These are phyloP conservation scores for Drosophila histrio DNA, from an alignment of 2,888 invertebrate genomes.

Conservation along the genomic window DNA sequence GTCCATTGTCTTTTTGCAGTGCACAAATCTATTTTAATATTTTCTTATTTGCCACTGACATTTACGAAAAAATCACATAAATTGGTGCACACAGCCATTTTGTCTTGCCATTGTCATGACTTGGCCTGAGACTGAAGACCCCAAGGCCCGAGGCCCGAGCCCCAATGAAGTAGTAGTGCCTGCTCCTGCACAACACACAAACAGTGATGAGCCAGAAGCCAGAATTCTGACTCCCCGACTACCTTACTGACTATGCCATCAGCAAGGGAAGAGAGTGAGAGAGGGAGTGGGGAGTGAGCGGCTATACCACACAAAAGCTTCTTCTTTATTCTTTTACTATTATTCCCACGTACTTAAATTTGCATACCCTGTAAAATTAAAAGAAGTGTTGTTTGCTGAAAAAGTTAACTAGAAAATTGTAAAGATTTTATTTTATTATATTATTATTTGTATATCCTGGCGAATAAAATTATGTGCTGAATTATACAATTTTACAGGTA, in stretches of 20 bases:
- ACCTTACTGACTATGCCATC: constrained; percentile 47
- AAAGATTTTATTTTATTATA: background rate
- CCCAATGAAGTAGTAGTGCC: constrained; percentile 3
- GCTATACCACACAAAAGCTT: constrained; percentile 63
- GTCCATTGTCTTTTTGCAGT: constrained; percentile 65
- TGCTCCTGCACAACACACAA: constrained; percentile 25
- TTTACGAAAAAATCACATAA: constrained; percentile 76
- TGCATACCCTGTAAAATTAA: constrained; percentile 33
- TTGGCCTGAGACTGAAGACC: constrained; percentile 1
- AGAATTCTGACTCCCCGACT: constrained; percentile 16
- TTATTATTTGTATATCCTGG: background rate
- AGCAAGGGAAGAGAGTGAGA: background rate
- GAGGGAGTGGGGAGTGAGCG: background rate
- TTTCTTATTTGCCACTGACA: constrained; percentile 80
- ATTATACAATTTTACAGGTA: background rate
- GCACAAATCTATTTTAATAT: constrained; percentile 80
- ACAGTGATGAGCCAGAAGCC: constrained; percentile 21
- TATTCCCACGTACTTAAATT: constrained; percentile 78
- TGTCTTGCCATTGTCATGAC: constrained; percentile 39
- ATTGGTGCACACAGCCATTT: constrained; percentile 76
- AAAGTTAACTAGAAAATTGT: background rate
- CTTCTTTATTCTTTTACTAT: constrained; percentile 64
- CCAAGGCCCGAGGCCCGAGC: background rate
- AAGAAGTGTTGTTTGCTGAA: background rate
- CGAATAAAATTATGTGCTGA: background rate